Evolutionary conservation across 1,140 invertebrate genomes (phyloP), one percentile per base, ranked within the genome.

Genomic region (Platorchestia sp.): DNA sequence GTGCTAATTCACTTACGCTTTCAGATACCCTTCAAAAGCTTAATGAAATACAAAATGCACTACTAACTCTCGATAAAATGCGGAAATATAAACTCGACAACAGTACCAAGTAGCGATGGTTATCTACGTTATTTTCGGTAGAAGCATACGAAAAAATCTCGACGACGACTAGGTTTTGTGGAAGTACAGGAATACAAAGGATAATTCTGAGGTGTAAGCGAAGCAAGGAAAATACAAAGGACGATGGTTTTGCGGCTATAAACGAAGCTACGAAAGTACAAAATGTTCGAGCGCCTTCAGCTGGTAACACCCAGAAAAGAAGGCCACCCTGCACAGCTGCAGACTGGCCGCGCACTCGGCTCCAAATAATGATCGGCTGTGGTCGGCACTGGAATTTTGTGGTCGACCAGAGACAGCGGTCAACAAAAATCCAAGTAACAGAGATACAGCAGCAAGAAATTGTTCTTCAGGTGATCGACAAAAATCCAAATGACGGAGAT

Each of bases 311-410:
- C 59, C 36, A 75, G 59, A 75, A 75, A 75, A 51, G 19, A 51
- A 51, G 59, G 27, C 59, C 59, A 75, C 59, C 59, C 14, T 19
- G 59, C 59, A 51, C 47, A 75, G 59, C 14, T 75, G 27, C 59
- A 75, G 59, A 10, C 47, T 36, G 59, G 7, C 10, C 10, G 36
- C 59, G 7, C 59, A 75, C 14, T 27, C 1, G 59, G 59, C 59
- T 75, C 27, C 59, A 75, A 75, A 75, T 75, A 75, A 75, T 75
- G 59, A 75, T 75, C 59, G 87, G 87, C 87, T 89, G 87, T 41
- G 87, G 87, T 89, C 87, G 42, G 87, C 87, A 41, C 41, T 89
- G 87, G 87, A 41, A 89, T 89, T 89, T 44, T 44, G 87, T 89
- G 87, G 87, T 89, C 10, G 86, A 42, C 87, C 87, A 27, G 14